Conservation (phyloP, 2,113 vertebrate genomes). For the Balaenoptera acutorostrata region DNA sequence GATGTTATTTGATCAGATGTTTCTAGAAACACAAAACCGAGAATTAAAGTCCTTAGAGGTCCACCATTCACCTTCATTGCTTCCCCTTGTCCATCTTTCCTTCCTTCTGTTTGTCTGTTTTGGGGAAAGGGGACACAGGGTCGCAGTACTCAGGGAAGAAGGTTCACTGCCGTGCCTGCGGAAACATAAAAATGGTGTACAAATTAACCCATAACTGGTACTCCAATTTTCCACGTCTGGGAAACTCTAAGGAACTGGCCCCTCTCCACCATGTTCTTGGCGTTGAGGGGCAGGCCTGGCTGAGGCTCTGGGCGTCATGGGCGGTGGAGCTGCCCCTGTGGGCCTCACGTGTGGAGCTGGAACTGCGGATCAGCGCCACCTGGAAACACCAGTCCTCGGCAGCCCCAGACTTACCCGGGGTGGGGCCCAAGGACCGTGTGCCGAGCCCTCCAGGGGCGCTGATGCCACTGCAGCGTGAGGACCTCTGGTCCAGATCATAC, state of each 20-base stretch:
- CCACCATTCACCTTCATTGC: not conserved
- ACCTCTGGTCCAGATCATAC: not conserved
- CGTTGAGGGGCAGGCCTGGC: not conserved
- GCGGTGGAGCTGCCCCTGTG: not conserved
- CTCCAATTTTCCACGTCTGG: not conserved
- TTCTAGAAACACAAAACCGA: constrained; percentile 8
- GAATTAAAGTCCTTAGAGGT: not conserved
- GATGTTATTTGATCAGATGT: not conserved
- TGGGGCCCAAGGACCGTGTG: not conserved
- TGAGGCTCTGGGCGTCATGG: rapidly evolving
- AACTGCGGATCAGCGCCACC: rapidly evolving
- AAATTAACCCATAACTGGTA: not conserved
- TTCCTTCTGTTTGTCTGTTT: not conserved
- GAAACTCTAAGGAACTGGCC: not conserved
- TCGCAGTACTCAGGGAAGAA: not conserved
- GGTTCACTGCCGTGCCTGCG: not conserved
- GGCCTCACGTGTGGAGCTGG: not conserved
- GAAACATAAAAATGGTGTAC: not conserved
- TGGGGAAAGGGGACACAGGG: not conserved
- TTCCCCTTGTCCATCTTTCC: not conserved
- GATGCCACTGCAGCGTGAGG: not conserved
- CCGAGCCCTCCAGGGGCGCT: not conserved
- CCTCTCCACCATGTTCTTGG: not conserved
- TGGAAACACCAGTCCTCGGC: not conserved
- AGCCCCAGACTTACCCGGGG: not conserved